These are phyloP conservation scores for Ursus arctos DNA, from an alignment of 2,113 vertebrate species.

Conservation along the genomic window DNA sequence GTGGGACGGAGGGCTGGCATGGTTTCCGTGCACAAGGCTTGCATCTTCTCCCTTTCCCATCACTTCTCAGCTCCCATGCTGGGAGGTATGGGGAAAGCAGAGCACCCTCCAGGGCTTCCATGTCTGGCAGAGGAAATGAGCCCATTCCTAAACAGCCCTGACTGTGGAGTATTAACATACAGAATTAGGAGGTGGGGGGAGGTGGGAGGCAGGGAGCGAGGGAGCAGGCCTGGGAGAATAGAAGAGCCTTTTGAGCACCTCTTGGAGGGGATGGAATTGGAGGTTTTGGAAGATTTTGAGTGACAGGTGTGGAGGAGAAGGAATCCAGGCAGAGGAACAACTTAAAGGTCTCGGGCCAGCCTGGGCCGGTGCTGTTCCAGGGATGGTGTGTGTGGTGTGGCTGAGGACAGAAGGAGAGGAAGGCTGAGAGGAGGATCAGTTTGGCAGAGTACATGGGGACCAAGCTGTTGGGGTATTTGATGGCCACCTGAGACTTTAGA, in stretches of 20 bases:
- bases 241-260: background rate
- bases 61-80: background rate
- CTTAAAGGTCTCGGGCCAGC: background rate
- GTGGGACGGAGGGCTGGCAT: background rate
- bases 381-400: background rate
- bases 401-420: background rate
- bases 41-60: background rate
- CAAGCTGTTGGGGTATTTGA: background rate
- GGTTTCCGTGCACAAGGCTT: too few species aligned
- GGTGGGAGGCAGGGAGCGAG: background rate
- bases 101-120: background rate
- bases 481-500: background rate
- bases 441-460: background rate
- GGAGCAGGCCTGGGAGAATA: background rate
- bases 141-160: background rate
- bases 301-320: background rate
- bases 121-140: background rate
- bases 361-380: background rate
- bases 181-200: background rate
- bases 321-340: background rate
- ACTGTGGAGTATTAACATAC: background rate
- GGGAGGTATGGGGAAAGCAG: background rate
- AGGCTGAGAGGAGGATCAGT: background rate
- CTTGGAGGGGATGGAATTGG: background rate
- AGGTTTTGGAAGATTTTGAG: background rate